Evolutionary conservation across 2,113 vertebrate genomes (phyloP).

Genomic region (Megaleporinus macrocephalus): DNA sequence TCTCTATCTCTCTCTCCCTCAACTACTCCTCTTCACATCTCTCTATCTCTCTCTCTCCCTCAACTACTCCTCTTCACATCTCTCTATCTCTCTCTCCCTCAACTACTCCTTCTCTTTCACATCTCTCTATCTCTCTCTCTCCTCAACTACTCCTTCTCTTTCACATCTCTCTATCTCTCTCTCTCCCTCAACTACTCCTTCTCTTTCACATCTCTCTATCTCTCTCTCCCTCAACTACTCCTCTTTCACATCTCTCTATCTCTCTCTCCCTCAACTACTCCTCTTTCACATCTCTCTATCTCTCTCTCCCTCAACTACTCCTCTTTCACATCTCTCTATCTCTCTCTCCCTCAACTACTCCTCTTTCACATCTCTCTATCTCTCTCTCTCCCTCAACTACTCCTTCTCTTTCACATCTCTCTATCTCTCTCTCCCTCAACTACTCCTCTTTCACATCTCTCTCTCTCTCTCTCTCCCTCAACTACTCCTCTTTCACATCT

Average conservation of each 20-base stretch:
- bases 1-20: neutral
- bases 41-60: neutral
- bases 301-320: neutral
- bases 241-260: no score
- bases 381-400: neutral
- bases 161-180: slow-evolving; percentile 31
- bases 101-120: neutral
- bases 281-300: neutral
- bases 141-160: no score
- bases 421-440: slow-evolving; percentile 16
- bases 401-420: no score
- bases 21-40: neutral
- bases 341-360: slow-evolving; percentile 7
- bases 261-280: slow-evolving; percentile 7
- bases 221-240: neutral
- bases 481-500: no score
- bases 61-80: no score
- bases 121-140: neutral
- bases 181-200: neutral
- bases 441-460: neutral
- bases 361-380: neutral
- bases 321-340: no score
- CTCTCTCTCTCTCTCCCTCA: neutral
- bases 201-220: neutral
- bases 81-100: slow-evolving; percentile 16